Conservation (phyloP, 1,140 invertebrate species). For the Nephotettix cincticeps region DNA sequence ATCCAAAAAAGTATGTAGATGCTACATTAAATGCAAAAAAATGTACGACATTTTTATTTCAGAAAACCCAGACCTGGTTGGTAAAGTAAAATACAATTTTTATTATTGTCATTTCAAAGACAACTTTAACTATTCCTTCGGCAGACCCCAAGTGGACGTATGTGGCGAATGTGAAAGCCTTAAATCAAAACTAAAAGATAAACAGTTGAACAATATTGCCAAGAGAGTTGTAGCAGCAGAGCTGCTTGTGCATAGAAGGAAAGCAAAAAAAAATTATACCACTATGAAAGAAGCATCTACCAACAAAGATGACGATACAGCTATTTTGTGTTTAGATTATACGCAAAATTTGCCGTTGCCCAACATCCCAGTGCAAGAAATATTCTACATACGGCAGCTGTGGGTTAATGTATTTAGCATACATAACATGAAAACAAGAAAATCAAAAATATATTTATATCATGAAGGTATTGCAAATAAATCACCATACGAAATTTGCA, state of each 20-base stretch:
- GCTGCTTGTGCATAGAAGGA: conserved; percentile 22
- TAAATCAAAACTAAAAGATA: conserved; percentile 15
- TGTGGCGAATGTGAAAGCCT: conserved; percentile 6
- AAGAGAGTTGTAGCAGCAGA: conserved; percentile 18
- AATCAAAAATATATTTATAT: conserved; percentile 35
- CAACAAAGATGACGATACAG: conserved; percentile 20
- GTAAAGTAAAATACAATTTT: not conserved
- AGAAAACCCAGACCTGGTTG: not conserved
- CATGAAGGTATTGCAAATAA: conserved; percentile 36
- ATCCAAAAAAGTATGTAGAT: not conserved
- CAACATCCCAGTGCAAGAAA: conserved; percentile 31
- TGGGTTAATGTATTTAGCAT: conserved; percentile 34
- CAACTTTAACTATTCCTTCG: conserved; percentile 24
- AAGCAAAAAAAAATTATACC: conserved; percentile 17
- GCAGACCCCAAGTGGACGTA: not conserved
- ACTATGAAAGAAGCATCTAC: conserved; percentile 1
- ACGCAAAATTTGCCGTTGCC: conserved; percentile 34
- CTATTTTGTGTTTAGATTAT: conserved; percentile 32
- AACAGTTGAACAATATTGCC: conserved; percentile 11
- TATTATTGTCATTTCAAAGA: too few species aligned
- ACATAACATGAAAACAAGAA: conserved; percentile 29
- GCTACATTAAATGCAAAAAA: conserved; percentile 2
- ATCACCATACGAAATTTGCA: conserved; percentile 33
- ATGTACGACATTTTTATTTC: conserved; percentile 1
- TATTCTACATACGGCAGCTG: conserved; percentile 36